Evolutionary conservation across 2,113 vertebrate genomes (phyloP), one percentile per base, ranked within the genome.

Genomic region (Pseudorhombus dupliciocellatus): DNA sequence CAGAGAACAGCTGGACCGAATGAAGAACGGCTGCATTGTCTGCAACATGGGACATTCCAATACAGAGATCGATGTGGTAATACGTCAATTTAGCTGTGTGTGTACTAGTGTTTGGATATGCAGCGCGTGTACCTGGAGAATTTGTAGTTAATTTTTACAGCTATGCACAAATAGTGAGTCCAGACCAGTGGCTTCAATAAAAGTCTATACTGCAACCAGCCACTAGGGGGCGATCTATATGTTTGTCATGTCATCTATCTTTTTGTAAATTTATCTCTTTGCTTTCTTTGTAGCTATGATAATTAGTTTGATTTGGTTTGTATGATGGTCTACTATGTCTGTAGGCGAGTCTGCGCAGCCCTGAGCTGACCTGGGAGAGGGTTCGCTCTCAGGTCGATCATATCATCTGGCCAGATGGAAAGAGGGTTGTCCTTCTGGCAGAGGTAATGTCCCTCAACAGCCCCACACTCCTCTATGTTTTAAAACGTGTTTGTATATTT

Each of bases 1-100:
- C 50, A 93, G 98, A 78, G 98, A 99, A 21, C 96, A 98, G 53
- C 92, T 99, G 83, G 98, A 99, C 64, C 92, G 98, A 56, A 98
- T 98, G 96, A 99, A 98, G 86, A 99, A 98, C 52, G 97, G 97
- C 79, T 98, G 97, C 88, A 98, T 99, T 1, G 96, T 99, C 0
- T 99, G 98, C 91, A 99, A 99, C 74, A 99, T 99, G 97, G 98
- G 98, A 50, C 98, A 99, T 77, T 99, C 97, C 88, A 99, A 99
- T 84, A 99, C 98, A 0, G 98, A 99, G 91, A 99, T 99, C 0
- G 98, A 99, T 12, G 98, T 99, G 94, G 98, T 98, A 88, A 94
- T 95, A 28, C 28, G 3, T 68, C 50, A 50, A 0, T 48, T 10
- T 64, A 6, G 15, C 1, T 58, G 10, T 20, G 4, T 58, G 12